A percentile compares a stretch with the other conserved stretches of the same genome.
phyloP scores from a whole-genome alignment of 2,113 vertebrate species.

The Phylloscopus trochiloides region DNA sequence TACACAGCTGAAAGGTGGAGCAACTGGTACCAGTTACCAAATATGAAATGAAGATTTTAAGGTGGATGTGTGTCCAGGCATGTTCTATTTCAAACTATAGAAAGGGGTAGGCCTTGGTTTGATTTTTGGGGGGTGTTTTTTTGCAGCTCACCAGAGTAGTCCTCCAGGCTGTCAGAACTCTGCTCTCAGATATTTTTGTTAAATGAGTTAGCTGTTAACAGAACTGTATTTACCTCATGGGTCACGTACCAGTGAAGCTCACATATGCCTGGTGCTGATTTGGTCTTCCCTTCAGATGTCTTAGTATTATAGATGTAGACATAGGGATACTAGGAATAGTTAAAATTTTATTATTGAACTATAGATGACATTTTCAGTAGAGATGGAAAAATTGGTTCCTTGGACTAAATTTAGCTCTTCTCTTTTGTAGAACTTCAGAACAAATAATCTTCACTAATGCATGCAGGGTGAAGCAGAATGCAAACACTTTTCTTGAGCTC shows the following conservation, averaged over 20 bases:
- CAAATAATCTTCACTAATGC: not conserved
- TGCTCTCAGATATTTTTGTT: not conserved
- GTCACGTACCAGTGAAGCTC: not conserved
- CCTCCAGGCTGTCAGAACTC: not conserved
- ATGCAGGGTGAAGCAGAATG: not conserved
- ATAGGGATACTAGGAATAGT: not conserved
- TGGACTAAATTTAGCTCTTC: not conserved
- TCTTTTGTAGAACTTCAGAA: not conserved
- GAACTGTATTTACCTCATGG: not conserved
- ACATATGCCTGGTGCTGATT: not conserved
- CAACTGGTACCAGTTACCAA: not conserved
- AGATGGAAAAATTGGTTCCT: slow-evolving; percentile 9
- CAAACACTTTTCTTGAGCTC: not conserved
- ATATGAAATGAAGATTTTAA: not conserved
- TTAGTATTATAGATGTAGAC: not conserved
- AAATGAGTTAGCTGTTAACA: not conserved
- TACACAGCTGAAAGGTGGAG: not conserved
- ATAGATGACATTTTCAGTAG: not conserved
- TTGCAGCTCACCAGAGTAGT: not conserved
- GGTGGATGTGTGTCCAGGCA: not conserved
- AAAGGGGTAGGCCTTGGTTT: not conserved
- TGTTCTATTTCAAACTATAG: not conserved
- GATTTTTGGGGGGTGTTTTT: not conserved
- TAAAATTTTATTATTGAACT: not conserved
- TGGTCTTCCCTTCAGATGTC: not conserved